Base-by-base conservation (phyloP, 2,113 vertebrate species). In the Hippocampus guttulatus region DNA sequence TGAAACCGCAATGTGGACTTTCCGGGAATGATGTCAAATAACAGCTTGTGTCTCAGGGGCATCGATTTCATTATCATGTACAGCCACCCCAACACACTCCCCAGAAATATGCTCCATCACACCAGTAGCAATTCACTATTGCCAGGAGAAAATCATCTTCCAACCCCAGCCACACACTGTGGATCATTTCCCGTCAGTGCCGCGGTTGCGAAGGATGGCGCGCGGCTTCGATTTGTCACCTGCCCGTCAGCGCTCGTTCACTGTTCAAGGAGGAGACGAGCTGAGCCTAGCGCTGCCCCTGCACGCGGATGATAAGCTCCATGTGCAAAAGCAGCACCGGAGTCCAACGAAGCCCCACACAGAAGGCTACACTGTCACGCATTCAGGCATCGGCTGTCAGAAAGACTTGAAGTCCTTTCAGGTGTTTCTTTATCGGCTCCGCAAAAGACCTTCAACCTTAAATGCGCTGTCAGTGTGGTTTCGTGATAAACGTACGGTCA, bases 111-210 rank as follows among this genome's bases (percentile, higher is more conserved):
- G 85, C 81, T 74, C 85, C 88, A 86, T 76, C 73, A 74, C 73
- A 76, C 0, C 71, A 84, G 78, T 61, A 62, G 79, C 78, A 84
- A 88, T 91, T 90, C 87, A 87, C 90, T 88, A 90, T 75, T 86
- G 82, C 81, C 88, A 86, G 57, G 74, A 70, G 75, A 78, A 70
- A 64, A 0, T 65, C 62, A 68, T 18, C 75, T 64, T 52, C 71
- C 71, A 58, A 45, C 30, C 49, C 33, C 79, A 68, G 73, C 69
- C 81, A 79, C 64, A 12, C 85, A 71, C 66, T 54, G 64, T 14
- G 20, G 81, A 71, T 76, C 80, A 68, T 55, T 38, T 43, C 82
- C 78, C 76, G 41, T 65, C 67, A 49, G 18, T 38, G 27, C 27
- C 49, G 58, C 20, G 68, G 41, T 58, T 68, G 49, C 79, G 74